These are phyloP conservation scores for Macrosoma leucophasiata DNA, from an alignment of 2,888 invertebrate genomes.

Conservation along the genomic window DNA sequence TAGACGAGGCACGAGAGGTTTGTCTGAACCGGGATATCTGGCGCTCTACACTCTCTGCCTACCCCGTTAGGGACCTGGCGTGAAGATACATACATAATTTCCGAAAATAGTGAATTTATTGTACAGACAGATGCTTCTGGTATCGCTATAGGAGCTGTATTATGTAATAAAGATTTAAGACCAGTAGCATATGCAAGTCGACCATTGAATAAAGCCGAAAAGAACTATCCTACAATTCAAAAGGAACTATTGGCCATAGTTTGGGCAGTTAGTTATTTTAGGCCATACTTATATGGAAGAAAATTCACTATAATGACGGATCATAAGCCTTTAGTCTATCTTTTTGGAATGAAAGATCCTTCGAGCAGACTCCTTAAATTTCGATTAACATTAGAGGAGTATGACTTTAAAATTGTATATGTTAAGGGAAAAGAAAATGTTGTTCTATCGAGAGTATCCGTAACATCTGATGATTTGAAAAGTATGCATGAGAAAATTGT, in stretches of 20 bases:
- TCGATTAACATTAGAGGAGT: slow-evolving; percentile 16
- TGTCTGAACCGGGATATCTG: too few relatives aligned
- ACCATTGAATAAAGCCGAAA: slow-evolving; percentile 9
- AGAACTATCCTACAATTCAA: slow-evolving; percentile 14
- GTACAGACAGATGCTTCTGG: slow-evolving; percentile 5
- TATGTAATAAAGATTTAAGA: slow-evolving; percentile 7
- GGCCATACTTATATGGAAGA: slow-evolving; percentile 16
- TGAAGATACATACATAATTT: too few relatives aligned
- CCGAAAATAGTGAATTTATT: slow-evolving; percentile 2
- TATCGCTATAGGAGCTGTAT: slow-evolving; percentile 15
- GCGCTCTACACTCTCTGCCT: too few relatives aligned
- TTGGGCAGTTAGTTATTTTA: slow-evolving; percentile 14
- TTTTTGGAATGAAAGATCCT: slow-evolving; percentile 11
- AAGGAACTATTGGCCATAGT: slow-evolving; percentile 16
- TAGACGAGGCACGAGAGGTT: too few relatives aligned
- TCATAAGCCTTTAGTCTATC: slow-evolving; percentile 15
- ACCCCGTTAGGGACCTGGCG: too few relatives aligned
- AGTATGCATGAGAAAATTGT: slow-evolving; percentile 13
- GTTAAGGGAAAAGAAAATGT: slow-evolving; percentile 11
- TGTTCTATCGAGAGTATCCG: slow-evolving; percentile 8
- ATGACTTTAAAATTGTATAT: slow-evolving; percentile 13
- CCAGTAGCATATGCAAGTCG: slow-evolving; percentile 22
- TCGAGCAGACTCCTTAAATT: slow-evolving; percentile 10
- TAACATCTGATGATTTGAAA: slow-evolving; percentile 18
- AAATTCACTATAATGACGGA: slow-evolving; percentile 13